Evolutionary conservation across 2,888 invertebrate species (phyloP), one percentile per base, ranked within the genome.

Genomic region (Pyralis farinalis): DNA sequence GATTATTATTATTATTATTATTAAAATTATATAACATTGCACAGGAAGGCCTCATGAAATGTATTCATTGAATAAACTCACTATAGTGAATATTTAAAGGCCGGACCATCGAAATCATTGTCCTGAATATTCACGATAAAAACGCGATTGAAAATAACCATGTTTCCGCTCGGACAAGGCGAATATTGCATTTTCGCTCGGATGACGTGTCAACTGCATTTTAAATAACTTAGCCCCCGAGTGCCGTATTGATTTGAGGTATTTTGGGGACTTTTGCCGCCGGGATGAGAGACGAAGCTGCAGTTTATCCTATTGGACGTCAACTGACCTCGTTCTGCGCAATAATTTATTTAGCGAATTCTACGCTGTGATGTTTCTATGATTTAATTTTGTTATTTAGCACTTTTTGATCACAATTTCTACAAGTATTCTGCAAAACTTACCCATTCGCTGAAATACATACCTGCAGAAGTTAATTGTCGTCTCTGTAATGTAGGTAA

Each of bases 171-270:
- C 76, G 80, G 68, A 65, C 69, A 75, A 77, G 72, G 78, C 72
- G 84, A 78, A 84, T 83, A 84, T 84, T 85, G 80, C 76, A 83
- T 85, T 84, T 81, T 71, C 77, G 61, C 74, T 70, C 59, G 74
- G 70, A 80, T 83, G 83, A 84, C 70, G 76, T 82, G 84, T 79
- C 81, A 83, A 81, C 79, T 83, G 81, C 77, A 83, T 85, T 82
- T 83, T 85, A 85, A 86, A 86, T 84, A 85, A 84, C 76, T 84
- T 79, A 82, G 81, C 63, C 58, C 57, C 62, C 55, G 56, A 55
- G 51, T 56, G 51, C 58, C 44, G 58, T 74, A 79, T 81, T 76
- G 76, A 79, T 82, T 80, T 71, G 63, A 63, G 63, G 63, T 79
- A 79, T 78, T 77, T 64, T 51, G 50, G 57, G 55, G 51, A 46